Evolutionary conservation across 2,888 invertebrate genomes (phyloP).

Genomic region (Pollenia griseotomentosa): DNA sequence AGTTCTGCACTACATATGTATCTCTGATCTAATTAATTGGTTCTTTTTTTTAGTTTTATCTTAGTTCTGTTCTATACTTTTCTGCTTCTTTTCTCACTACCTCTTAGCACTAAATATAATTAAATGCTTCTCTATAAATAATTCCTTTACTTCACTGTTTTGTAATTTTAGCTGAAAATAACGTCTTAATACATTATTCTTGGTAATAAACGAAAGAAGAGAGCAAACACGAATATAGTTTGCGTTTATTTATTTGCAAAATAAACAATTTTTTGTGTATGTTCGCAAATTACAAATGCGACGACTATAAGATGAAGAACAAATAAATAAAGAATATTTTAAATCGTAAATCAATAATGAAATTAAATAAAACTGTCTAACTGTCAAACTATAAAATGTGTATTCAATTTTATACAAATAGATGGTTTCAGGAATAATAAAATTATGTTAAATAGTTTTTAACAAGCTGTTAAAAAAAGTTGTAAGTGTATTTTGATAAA

Average conservation of each 20-base stretch:
- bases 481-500: too few relatives aligned
- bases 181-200: conserved; percentile 12
- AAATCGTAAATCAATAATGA: conserved; percentile 45
- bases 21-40: too few relatives aligned
- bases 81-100: too few relatives aligned
- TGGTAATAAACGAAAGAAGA: conserved; percentile 4
- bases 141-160: conserved; percentile 5
- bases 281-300: background rate
- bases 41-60: too few relatives aligned
- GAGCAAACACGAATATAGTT: background rate
- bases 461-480: too few relatives aligned
- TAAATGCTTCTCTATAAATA: too few relatives aligned
- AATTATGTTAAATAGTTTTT: background rate
- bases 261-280: conserved; percentile 39
- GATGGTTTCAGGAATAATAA: conserved; percentile 24
- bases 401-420: conserved; percentile 17
- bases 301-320: background rate
- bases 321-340: conserved; percentile 9
- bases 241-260: conserved; percentile 42
- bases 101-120: too few relatives aligned
- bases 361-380: conserved; percentile 23
- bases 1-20: too few relatives aligned
- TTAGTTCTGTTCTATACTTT: too few relatives aligned
- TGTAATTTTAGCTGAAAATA: conserved; percentile 8
- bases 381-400: background rate